phyloP scores from a whole-genome alignment of 2,113 vertebrate species.

The Sylvilagus bachmani region DNA sequence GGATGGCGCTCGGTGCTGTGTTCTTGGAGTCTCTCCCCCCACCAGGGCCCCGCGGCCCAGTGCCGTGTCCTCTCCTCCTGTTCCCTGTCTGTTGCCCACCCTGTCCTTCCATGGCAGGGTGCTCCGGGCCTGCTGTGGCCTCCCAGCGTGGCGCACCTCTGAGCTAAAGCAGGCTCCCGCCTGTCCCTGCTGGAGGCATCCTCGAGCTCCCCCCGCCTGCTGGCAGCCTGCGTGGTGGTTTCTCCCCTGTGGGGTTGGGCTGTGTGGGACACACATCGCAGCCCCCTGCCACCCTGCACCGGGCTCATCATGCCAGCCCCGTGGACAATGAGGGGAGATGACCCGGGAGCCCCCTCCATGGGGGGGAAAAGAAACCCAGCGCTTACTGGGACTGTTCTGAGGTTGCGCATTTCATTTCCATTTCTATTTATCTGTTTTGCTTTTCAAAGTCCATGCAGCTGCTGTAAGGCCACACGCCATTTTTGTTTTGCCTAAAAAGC shows the following conservation, averaged over 20 bases:
- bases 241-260: neutral
- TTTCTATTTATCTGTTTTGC: neutral
- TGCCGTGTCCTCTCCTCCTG: accelerated
- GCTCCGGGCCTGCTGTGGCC: neutral
- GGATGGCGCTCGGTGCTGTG: too few species aligned
- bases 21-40: neutral
- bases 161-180: neutral
- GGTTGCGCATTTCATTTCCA: neutral
- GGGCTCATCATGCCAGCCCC: neutral
- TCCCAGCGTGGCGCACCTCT: neutral
- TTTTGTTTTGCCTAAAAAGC: neutral
- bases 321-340: accelerated
- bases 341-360: neutral
- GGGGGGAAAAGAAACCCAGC: neutral
- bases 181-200: too few species aligned
- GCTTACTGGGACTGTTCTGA: neutral
- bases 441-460: constrained; percentile 27
- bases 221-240: neutral
- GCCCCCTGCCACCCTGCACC: neutral
- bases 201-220: accelerated
- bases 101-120: too few species aligned
- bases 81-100: accelerated
- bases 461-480: neutral
- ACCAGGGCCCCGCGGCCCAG: accelerated
- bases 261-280: neutral